These are phyloP conservation scores for Episyrphus balteatus DNA, from an alignment of 1,140 invertebrate genomes.

Conservation along the genomic window DNA sequence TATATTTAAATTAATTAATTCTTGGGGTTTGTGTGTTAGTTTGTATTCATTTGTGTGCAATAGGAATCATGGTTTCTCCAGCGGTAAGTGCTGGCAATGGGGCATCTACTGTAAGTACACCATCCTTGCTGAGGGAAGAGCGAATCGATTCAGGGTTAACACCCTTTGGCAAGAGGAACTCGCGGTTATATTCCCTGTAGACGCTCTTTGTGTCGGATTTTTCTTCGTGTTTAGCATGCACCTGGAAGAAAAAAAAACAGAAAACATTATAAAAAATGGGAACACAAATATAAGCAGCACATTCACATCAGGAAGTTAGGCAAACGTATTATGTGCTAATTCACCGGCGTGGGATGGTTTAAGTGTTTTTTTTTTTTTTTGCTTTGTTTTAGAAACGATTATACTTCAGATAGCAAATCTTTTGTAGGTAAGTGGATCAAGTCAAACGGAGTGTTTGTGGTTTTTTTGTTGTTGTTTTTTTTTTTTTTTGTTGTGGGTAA, in stretches of 20 bases:
- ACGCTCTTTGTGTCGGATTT: constrained; percentile 88
- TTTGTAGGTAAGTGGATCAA: background rate
- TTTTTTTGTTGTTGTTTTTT: too few relatives aligned
- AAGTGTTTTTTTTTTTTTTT: too few relatives aligned
- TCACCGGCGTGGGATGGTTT: too few relatives aligned
- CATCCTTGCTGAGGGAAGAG: constrained; percentile 81
- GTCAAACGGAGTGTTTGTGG: too few relatives aligned
- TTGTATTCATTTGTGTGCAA: constrained; percentile 54
- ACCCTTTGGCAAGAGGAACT: constrained; percentile 87
- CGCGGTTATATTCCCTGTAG: constrained; percentile 90
- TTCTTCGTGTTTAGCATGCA: constrained; percentile 93
- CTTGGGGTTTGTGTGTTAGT: background rate
- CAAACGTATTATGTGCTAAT: too few relatives aligned
- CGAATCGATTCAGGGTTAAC: constrained; percentile 87
- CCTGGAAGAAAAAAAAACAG: constrained; percentile 46
- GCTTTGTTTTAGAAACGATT: background rate
- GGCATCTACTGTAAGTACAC: constrained; percentile 88
- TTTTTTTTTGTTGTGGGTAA: too few relatives aligned
- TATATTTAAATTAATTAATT: too few relatives aligned
- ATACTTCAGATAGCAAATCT: background rate
- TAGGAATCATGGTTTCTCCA: constrained; percentile 67
- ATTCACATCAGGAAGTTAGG: too few relatives aligned
- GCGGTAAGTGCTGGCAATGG: constrained; percentile 65
- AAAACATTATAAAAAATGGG: constrained; percentile 7
- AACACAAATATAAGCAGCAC: too few relatives aligned